Conservation (phyloP, 2,113 vertebrate species). For the Desmodus rotundus region DNA sequence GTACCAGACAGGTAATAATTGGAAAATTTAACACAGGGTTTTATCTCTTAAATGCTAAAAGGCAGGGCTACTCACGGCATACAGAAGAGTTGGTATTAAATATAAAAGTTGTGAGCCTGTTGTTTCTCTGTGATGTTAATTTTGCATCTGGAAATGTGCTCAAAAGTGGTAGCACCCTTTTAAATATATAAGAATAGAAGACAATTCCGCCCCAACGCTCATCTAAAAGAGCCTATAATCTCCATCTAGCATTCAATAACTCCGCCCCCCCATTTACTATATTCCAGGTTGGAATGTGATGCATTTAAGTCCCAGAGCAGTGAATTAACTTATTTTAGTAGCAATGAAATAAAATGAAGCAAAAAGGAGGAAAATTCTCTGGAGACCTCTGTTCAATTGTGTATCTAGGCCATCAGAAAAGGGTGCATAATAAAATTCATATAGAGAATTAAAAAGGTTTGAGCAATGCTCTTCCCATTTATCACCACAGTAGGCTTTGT, state of each 20-base stretch:
- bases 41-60: conserved; percentile 74
- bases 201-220: background rate
- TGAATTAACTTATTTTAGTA: conserved; percentile 49
- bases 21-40: conserved; percentile 74
- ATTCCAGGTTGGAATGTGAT: conserved; percentile 44
- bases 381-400: conserved; percentile 28
- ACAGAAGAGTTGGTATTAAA: conserved; percentile 61
- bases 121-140: conserved; percentile 68
- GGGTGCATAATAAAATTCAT: conserved; percentile 1
- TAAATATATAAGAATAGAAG: conserved; percentile 49
- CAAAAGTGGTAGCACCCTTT: conserved; percentile 34
- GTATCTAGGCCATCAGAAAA: conserved; percentile 3
- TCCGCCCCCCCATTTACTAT: background rate
- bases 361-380: conserved; percentile 8
- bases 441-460: conserved; percentile 30
- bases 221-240: conserved; percentile 42
- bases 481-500: background rate
- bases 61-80: conserved; percentile 52
- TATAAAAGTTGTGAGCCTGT: conserved; percentile 45
- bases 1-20: conserved; percentile 77
- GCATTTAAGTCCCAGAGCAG: conserved; percentile 30
- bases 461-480: background rate
- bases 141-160: conserved; percentile 58
- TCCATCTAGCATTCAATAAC: background rate
- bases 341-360: conserved; percentile 45